Conservation (phyloP, 2,888 invertebrate genomes). For the Pseudococcus jackbeardsleyi region DNA sequence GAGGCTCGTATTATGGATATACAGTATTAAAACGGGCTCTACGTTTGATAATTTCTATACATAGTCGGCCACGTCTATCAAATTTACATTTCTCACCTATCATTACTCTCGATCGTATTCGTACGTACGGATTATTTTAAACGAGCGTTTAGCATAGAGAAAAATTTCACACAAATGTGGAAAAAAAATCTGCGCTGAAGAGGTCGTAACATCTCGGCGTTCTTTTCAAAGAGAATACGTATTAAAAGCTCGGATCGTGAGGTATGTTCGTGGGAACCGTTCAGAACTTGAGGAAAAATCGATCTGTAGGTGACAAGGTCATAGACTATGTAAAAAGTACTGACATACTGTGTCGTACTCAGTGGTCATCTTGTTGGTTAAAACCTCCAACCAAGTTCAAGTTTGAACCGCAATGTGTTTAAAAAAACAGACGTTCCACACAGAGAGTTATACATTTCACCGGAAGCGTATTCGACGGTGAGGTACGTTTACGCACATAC, state of each 20-base stretch:
- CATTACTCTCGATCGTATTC: slow-evolving; percentile 19
- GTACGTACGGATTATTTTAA: not conserved
- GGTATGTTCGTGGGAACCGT: slow-evolving; percentile 15
- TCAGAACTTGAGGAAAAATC: slow-evolving; percentile 8
- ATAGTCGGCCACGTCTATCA: slow-evolving; percentile 8
- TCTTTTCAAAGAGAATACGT: not conserved
- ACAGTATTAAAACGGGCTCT: not conserved
- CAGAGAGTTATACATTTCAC: not conserved
- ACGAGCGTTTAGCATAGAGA: not conserved
- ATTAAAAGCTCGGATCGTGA: slow-evolving; percentile 38
- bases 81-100: slow-evolving; percentile 53
- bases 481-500: not conserved
- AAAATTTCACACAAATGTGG: slow-evolving; percentile 47
- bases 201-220: slow-evolving; percentile 13
- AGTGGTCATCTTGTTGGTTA: not conserved
- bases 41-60: not conserved
- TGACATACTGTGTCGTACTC: not conserved
- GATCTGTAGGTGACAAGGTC: slow-evolving; percentile 8
- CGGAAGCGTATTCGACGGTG: not conserved
- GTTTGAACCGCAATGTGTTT: slow-evolving; percentile 11
- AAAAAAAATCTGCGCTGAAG: slow-evolving; percentile 5
- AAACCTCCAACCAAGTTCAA: slow-evolving; percentile 14
- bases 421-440: not conserved
- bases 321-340: not conserved
- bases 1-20: not conserved